Evolutionary conservation across 2,888 invertebrate genomes (phyloP).

Genomic region (Mythimna loreyi): DNA sequence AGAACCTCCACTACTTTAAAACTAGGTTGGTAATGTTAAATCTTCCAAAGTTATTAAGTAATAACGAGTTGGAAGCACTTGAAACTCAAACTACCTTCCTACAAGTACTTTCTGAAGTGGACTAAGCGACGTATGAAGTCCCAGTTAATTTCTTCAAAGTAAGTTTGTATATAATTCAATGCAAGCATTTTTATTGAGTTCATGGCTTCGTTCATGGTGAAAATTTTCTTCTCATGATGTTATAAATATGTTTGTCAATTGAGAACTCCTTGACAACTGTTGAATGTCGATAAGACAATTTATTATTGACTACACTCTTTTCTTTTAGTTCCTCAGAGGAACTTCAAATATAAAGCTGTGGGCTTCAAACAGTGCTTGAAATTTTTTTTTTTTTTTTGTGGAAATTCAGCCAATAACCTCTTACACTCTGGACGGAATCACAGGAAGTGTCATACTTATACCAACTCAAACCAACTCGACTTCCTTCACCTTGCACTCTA

Average conservation of each 20-base stretch:
- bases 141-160: conserved; percentile 29
- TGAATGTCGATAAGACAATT: neutral
- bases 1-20: neutral
- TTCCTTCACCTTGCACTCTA: too few species aligned
- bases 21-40: conserved; percentile 40
- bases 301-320: neutral
- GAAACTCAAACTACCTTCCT: conserved; percentile 39
- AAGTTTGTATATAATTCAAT: conserved; percentile 18
- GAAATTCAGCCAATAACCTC: too few species aligned
- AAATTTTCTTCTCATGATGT: neutral
- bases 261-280: neutral
- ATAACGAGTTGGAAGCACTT: conserved; percentile 40
- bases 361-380: too few species aligned
- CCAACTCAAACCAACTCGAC: too few species aligned
- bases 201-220: conserved; percentile 8
- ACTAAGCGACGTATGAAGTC: conserved; percentile 43
- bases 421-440: too few species aligned
- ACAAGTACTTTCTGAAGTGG: conserved; percentile 40
- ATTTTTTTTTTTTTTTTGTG: too few species aligned
- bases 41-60: conserved; percentile 55
- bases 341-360: too few species aligned
- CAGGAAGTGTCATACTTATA: too few species aligned
- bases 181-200: conserved; percentile 25
- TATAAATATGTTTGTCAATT: neutral
- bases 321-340: neutral